phyloP scores from a whole-genome alignment of 2,113 vertebrate species.

The Burhinus oedicnemus region DNA sequence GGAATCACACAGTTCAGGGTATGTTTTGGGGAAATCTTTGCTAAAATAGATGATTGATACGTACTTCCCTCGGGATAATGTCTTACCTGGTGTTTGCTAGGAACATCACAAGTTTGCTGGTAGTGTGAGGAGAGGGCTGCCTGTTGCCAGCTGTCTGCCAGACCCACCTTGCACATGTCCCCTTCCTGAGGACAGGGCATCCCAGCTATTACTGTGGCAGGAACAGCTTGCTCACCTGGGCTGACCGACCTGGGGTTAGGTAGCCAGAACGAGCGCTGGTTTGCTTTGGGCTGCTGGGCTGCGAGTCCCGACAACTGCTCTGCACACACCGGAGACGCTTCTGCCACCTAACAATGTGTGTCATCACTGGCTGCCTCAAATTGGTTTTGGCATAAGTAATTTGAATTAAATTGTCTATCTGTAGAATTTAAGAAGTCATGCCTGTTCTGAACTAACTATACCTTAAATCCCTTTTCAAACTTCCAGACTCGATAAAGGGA shows the following conservation, averaged over 20 bases:
- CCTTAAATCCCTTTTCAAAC: not conserved
- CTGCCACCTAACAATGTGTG: no score
- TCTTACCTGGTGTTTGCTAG: not conserved
- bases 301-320: not conserved
- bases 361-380: not conserved
- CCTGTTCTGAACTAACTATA: not conserved
- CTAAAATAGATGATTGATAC: not conserved
- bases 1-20: not conserved
- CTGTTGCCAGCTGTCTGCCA: not conserved
- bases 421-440: not conserved
- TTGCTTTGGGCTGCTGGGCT: not conserved
- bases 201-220: accelerated
- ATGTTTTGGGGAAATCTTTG: not conserved
- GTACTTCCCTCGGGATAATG: accelerated
- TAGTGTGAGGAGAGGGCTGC: not conserved
- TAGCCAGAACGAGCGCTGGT: not conserved
- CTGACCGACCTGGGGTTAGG: not conserved
- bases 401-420: not conserved
- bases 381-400: not conserved
- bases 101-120: not conserved
- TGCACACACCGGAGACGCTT: not conserved
- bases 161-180: not conserved
- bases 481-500: not conserved
- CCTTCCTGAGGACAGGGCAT: not conserved
- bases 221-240: not conserved